Evolutionary conservation across 2,113 vertebrate genomes (phyloP).

Genomic region (Solea senegalensis): DNA sequence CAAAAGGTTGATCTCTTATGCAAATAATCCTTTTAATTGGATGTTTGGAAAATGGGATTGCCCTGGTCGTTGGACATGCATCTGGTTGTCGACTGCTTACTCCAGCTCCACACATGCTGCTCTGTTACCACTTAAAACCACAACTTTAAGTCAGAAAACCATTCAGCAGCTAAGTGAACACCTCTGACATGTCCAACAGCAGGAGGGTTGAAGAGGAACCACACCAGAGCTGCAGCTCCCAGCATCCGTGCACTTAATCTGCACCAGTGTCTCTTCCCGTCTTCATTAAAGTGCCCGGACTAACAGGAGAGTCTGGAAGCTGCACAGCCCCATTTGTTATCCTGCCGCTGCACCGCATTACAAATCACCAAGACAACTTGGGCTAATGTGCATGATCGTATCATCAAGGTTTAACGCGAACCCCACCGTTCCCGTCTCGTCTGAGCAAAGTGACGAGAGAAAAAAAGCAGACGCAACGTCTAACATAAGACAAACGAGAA

Average conservation of each 20-base stretch:
- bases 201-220: neutral
- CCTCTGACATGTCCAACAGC: neutral
- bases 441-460: neutral
- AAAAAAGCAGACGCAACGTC: neutral
- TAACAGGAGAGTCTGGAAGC: slow-evolving; percentile 24
- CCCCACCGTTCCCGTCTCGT: neutral
- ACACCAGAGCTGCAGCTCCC: slow-evolving; percentile 1
- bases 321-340: neutral
- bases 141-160: neutral
- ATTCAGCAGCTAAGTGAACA: neutral
- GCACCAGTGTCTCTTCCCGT: neutral
- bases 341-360: neutral
- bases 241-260: neutral
- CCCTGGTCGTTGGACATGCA: too few relatives aligned
- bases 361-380: neutral
- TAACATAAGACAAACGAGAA: neutral
- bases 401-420: neutral
- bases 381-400: neutral
- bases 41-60: too few relatives aligned
- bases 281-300: slow-evolving; percentile 26
- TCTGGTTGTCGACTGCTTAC: too few relatives aligned
- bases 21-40: too few relatives aligned
- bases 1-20: too few relatives aligned
- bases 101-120: too few relatives aligned
- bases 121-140: too few relatives aligned